Base-by-base conservation (phyloP, 1,140 invertebrate species). In the Platorchestia sp. region DNA sequence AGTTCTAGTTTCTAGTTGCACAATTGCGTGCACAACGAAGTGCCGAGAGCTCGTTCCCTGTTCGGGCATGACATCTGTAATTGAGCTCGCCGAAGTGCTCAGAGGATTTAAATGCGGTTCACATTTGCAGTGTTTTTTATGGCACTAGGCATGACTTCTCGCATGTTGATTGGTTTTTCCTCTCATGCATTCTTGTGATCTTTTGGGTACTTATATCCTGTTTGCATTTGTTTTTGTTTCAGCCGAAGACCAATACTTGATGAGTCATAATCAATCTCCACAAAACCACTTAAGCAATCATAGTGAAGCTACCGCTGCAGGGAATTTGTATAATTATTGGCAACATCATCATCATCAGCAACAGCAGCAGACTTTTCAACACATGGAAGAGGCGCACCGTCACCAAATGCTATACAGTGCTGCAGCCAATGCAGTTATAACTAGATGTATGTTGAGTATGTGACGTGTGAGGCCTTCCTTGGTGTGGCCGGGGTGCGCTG, bases 191-290 rank as follows among this genome's bases (percentile, higher is more conserved):
- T 41, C 87, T 89, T 44, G 87, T 44, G 43, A 6, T 89, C 14
- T 89, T 41, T 89, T 41, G 6, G 41, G 87, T 44, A 41, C 87
- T 41, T 89, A 42, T 41, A 42, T 89, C 5, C 6, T 89, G 5
- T 89, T 41, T 41, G 43, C n/a, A 89, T 89, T 43, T 89, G 87
- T 89, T 89, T 89, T 89, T 89, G 41, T 89, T 89, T 89, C 87
- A 89, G 87, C 87, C 43, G 87, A 89, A 7, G 87, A 89, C n/a
- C n/a, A 7, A 42, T 89, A 89, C 87, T 89, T 89, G 41, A 89
- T 41, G 87, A 41, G 43, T 14, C 87, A 89, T 89, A 89, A 89
- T 89, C 41, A 42, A 42, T 41, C 87, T 19, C 7, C 87, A 41
- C 87, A 89, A 89, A 89, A 89, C 41, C 43, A 42, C 87, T 89